Evolutionary conservation across 1,140 invertebrate genomes (phyloP).

Genomic region (Heliothis virescens): DNA sequence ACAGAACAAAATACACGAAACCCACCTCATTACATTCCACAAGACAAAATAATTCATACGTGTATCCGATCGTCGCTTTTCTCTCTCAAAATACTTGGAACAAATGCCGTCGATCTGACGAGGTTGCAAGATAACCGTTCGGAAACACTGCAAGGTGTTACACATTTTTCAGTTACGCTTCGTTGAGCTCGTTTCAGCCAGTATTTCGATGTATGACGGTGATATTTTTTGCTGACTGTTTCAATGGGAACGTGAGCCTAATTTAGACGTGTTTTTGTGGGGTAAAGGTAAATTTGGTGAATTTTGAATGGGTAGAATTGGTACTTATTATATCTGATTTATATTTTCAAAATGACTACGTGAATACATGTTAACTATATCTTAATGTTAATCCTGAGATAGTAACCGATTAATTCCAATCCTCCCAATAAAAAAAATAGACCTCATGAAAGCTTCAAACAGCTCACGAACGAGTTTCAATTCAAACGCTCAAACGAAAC

Average conservation of each 20-base stretch:
- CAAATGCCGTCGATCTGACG: constrained; percentile 52
- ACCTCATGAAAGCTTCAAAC: background rate
- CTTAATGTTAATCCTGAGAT: background rate
- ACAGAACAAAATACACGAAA: background rate
- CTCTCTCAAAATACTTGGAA: constrained; percentile 15
- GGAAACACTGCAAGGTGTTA: constrained; percentile 71
- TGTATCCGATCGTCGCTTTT: constrained; percentile 4
- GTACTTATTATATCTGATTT: too few relatives aligned
- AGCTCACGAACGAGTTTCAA: background rate
- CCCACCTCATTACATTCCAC: background rate
- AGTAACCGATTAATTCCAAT: too few relatives aligned
- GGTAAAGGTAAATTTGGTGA: background rate
- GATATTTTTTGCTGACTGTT: constrained; percentile 39
- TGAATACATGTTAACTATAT: too few relatives aligned
- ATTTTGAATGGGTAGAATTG: too few relatives aligned
- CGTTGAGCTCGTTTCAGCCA: constrained; percentile 56
- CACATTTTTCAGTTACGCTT: constrained; percentile 78
- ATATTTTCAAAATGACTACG: too few relatives aligned
- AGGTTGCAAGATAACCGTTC: constrained; percentile 62
- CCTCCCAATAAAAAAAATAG: background rate
- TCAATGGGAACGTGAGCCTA: constrained; percentile 5
- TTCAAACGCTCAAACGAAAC: background rate
- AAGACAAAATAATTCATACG: constrained; percentile 29
- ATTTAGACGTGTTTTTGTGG: constrained; percentile 33
- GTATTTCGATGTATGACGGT: constrained; percentile 32